Evolutionary conservation across 2,797 vertebrate genomes (phyloP).

Genomic region (Limnodromus scolopaceus): DNA sequence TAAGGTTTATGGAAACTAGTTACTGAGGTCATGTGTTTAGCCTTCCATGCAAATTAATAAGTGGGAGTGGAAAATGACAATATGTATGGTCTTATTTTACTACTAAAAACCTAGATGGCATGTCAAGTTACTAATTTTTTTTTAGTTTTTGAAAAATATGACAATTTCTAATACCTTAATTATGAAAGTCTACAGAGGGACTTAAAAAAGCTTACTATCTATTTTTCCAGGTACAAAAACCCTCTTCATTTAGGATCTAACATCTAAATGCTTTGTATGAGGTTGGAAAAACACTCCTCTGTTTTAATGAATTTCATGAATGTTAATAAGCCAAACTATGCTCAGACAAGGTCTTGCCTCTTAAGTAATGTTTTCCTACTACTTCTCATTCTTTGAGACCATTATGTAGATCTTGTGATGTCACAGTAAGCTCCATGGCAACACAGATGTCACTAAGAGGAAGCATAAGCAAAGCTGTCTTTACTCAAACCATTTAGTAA

Average conservation of each 20-base stretch:
- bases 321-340: slow-evolving; percentile 13
- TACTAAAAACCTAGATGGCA: background rate
- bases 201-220: background rate
- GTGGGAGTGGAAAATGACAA: background rate
- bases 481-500: background rate
- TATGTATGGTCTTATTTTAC: background rate
- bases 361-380: slow-evolving; percentile 32
- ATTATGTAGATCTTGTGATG: slow-evolving; percentile 29
- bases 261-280: background rate
- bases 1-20: background rate
- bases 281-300: background rate
- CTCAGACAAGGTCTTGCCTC: slow-evolving; percentile 11
- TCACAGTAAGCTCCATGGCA: background rate
- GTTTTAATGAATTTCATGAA: slow-evolving; percentile 24
- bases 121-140: background rate
- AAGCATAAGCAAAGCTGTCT: slow-evolving; percentile 12
- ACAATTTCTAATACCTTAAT: background rate
- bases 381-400: slow-evolving; percentile 20
- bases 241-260: background rate
- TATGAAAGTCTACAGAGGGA: background rate
- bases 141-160: background rate
- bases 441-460: background rate
- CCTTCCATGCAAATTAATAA: background rate
- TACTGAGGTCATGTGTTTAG: background rate
- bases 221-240: background rate